Conservation (phyloP, 2,888 invertebrate genomes). For the Nemotelus pantherinus region DNA sequence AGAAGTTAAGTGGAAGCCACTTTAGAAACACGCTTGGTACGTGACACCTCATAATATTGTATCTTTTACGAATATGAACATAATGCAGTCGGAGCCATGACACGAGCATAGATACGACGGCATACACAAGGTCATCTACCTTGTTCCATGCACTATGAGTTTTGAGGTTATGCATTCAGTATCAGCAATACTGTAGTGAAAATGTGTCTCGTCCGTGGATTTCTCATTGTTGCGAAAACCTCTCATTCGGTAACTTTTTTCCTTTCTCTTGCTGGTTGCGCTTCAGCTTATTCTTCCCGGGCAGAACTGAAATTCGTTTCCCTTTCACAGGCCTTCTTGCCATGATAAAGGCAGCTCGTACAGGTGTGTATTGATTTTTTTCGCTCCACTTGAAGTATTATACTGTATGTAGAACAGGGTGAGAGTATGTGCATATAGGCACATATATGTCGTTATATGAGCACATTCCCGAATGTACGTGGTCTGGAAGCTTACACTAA, state of each 20-base stretch:
- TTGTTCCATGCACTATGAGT: not conserved
- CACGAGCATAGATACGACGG: not conserved
- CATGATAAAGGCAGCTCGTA: constrained; percentile 4
- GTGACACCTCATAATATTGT: not conserved
- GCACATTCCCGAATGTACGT: not conserved
- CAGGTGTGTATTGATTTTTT: constrained; percentile 41
- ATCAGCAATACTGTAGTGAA: too few relatives aligned
- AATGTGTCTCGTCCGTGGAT: too few relatives aligned
- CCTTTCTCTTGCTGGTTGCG: not conserved
- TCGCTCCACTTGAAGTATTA: not conserved
- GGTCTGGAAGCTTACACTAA: not conserved
- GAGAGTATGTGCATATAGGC: not conserved
- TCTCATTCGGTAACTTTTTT: not conserved
- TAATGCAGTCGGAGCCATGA: too few relatives aligned
- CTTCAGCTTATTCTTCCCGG: constrained; percentile 2
- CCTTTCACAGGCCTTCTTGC: not conserved
- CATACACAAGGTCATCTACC: constrained; percentile 34
- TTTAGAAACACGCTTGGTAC: not conserved
- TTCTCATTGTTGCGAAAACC: not conserved
- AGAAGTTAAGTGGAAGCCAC: constrained; percentile 25
- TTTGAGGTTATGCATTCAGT: too few relatives aligned
- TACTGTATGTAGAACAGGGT: not conserved
- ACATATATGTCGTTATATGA: not conserved
- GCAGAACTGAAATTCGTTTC: not conserved
- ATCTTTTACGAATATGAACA: not conserved